Percentiles rank a stretch among this genome's conserved stretches.
phyloP scores from a whole-genome alignment of 2,888 invertebrate genomes.

The Spisula solida region DNA sequence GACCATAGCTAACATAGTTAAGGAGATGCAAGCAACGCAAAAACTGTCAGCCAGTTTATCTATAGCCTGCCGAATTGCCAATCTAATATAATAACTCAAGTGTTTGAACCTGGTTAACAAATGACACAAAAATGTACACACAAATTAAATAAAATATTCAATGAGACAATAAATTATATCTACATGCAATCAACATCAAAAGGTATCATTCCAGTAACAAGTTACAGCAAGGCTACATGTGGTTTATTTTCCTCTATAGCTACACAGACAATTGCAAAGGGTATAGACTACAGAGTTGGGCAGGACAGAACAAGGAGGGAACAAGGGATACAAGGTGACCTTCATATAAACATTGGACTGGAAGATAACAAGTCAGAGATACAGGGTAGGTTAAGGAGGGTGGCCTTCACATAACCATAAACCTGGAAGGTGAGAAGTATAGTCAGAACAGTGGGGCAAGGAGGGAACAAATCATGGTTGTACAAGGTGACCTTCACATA shows the following conservation, averaged over 20 bases:
- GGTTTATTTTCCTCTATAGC: neutral
- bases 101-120: neutral
- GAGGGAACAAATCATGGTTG: too few species aligned
- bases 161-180: neutral
- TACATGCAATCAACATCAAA: constrained; percentile 1
- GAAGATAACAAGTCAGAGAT: too few species aligned
- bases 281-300: too few species aligned
- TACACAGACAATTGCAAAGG: neutral
- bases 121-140: constrained; percentile 20
- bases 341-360: neutral
- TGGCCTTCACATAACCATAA: neutral
- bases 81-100: too few species aligned
- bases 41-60: too few species aligned
- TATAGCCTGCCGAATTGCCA: too few species aligned
- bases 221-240: neutral
- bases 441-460: too few species aligned
- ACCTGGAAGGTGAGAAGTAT: too few species aligned
- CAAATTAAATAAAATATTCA: neutral
- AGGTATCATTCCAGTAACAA: neutral
- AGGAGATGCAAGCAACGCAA: too few species aligned
- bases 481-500: neutral
- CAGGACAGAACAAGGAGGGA: neutral
- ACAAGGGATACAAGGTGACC: neutral
- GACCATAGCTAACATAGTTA: too few species aligned
- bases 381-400: too few species aligned